Evolutionary conservation across 1,140 invertebrate genomes (phyloP), one percentile per base, ranked within the genome.

Genomic region (Ceratosolen fusciceps): DNA sequence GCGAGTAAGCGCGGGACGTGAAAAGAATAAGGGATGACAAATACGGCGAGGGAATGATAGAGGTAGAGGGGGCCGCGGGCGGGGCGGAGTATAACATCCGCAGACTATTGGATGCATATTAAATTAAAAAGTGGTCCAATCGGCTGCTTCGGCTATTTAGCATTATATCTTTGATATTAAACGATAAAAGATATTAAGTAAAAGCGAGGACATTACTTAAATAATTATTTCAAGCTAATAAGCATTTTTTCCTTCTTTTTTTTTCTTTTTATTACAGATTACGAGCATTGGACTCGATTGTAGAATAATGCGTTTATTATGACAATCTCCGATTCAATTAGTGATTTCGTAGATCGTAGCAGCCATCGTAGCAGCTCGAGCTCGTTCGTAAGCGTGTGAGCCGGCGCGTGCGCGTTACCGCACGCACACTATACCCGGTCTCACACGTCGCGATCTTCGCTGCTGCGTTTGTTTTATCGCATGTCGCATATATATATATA

Each of bases 241-340:
- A n/a, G n/a, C n/a, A n/a, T n/a, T n/a, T n/a, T n/a, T n/a, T n/a
- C n/a, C n/a, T n/a, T n/a, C n/a, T n/a, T n/a, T n/a, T n/a, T n/a
- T n/a, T n/a, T n/a, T n/a, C n/a, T n/a, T n/a, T n/a, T n/a, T n/a
- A 43, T 60, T 60, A 31, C 31, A 60, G 29, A 29, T 60, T 60
- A 60, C 58, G 39, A n/a, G 12, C 19, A 39, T 21, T 39, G n/a
- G 34, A 67, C 47, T 71, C 68, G 29, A 9, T 70, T n/a, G 12
- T 43, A 7, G 37, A n/a, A 9, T n/a, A 7, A n/a, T 19, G 24
- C 21, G 7, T 7, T 24, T 29, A 10, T 58, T 12, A 58, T 7
- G 9, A 4, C 12, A 14, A 24, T 31, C 8, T 31, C 58, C 58
- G 31, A 31, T 31, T 14, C 58, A 31, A 60, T 14, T 60, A 24